These are phyloP conservation scores for Minunthozetes semirufus DNA, from an alignment of 2,888 invertebrate genomes.

Conservation along the genomic window DNA sequence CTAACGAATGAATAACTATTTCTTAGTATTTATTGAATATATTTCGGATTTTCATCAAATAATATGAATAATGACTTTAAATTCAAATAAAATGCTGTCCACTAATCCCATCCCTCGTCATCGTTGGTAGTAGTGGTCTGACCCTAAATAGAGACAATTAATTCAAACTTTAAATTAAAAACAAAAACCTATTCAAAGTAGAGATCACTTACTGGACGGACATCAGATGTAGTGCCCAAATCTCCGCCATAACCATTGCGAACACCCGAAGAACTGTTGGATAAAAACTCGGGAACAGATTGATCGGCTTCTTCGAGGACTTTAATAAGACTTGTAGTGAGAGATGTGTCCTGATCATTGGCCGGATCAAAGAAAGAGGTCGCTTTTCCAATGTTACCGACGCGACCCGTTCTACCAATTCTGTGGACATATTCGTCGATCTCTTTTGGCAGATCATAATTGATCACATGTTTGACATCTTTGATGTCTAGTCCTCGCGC, in stretches of 20 bases:
- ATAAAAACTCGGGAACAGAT: slow-evolving; percentile 64
- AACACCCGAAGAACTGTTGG: slow-evolving; percentile 53
- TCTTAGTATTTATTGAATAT: too few relatives aligned
- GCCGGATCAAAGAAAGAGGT: slow-evolving; percentile 57
- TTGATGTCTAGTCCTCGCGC: slow-evolving; percentile 85
- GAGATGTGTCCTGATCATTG: slow-evolving; percentile 53
- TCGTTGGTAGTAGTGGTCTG: not conserved
- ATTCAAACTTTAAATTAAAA: not conserved
- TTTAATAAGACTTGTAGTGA: slow-evolving; percentile 62
- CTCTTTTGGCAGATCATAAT: slow-evolving; percentile 52
- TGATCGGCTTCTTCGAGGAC: slow-evolving; percentile 69
- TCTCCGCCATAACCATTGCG: slow-evolving; percentile 46
- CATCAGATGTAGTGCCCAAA: slow-evolving; percentile 68
- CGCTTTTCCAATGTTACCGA: slow-evolving; percentile 51
- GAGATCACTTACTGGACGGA: slow-evolving; percentile 52
- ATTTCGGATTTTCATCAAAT: not conserved
- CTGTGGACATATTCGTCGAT: slow-evolving; percentile 54
- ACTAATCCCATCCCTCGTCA: slow-evolving; percentile 13
- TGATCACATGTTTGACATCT: slow-evolving; percentile 59
- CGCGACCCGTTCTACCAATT: slow-evolving; percentile 53
- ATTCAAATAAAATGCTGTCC: not conserved
- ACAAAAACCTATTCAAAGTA: not conserved
- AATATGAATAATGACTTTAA: not conserved
- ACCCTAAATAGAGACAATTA: not conserved
- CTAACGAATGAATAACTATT: too few relatives aligned